Conservation (phyloP, 2,888 invertebrate species). For the Synanthedon andrenaeformis region DNA sequence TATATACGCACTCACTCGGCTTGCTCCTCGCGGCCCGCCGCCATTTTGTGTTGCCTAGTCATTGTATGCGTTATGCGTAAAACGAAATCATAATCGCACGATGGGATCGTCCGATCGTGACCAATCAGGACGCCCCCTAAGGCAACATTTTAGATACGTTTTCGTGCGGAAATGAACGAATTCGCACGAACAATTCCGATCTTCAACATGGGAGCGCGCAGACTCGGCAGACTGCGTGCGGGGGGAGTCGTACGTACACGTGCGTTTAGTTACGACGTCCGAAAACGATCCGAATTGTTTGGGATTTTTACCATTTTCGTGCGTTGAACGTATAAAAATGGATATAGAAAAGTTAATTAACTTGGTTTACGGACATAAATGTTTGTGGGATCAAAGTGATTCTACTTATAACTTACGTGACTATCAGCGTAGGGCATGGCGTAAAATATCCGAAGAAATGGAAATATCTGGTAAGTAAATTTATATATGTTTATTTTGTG, state of each 20-base stretch:
- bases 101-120: too few relatives aligned
- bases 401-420: conserved; percentile 7
- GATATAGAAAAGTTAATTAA: not conserved
- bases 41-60: too few relatives aligned
- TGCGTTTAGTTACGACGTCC: conserved; percentile 4
- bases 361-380: conserved; percentile 3
- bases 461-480: conserved; percentile 1
- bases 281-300: not conserved
- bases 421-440: conserved; percentile 5
- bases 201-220: conserved; percentile 1
- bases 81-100: too few relatives aligned
- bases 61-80: too few relatives aligned
- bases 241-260: conserved; percentile 7
- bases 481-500: not conserved
- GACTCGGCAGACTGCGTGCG: conserved; percentile 1
- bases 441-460: conserved; percentile 4
- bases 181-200: conserved; percentile 5
- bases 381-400: conserved; percentile 8
- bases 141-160: conserved; percentile 2
- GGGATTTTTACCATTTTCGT: not conserved
- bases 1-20: too few relatives aligned
- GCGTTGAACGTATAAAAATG: not conserved
- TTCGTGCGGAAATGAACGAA: conserved; percentile 5
- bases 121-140: too few relatives aligned
- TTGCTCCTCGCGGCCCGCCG: too few relatives aligned